Evolutionary conservation across 1,140 invertebrate species (phyloP), one percentile per base, ranked within the genome.

Genomic region (Maniola jurtina): DNA sequence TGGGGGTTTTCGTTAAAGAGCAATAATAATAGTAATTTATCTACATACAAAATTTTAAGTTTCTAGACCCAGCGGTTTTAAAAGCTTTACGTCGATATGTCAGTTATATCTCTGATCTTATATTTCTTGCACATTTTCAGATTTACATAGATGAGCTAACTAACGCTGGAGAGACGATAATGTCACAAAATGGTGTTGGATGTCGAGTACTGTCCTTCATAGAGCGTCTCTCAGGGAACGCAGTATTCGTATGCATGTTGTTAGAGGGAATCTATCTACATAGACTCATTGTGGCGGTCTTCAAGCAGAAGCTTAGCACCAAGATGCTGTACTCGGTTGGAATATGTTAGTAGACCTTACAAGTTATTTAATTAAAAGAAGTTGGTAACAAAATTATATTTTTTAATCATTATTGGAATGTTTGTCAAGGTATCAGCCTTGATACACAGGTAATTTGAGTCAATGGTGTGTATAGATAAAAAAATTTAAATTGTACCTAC

Each of bases 161-260:
- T 6, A 85, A 73, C 5, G 33, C 83, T 0, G 83, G 82, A 0
- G 82, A 85, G 0, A 91, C 87, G 0, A 80, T 88, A 0, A 91
- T 93, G 90, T 86, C 86, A 0, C 65, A 75, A 0, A 92, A 93
- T 67, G 76, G 85, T 0, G 6, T 84, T 16, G 68, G 66, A 2
- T 94, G 93, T 62, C 87, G 90, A 16, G 47, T 91, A 2, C 74
- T 93, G n/a, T 86, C 92, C 0, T 83, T 92, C 16, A 71, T 91
- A 0, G 91, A 93, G 60, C 89, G 91, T 25, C 58, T 89, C 0
- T 86, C 91, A 0, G 90, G 82, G 5, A 92, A 92, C 70, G 84
- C 89, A 0, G 92, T 93, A 4, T 94, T 93, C 72, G 85, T 92
- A 0, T 93, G 92, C 70, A 94, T 94, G 93, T 71, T 93, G n/a